phyloP scores from a whole-genome alignment of 2,797 vertebrate species.

The Pseudochirops cupreus region DNA sequence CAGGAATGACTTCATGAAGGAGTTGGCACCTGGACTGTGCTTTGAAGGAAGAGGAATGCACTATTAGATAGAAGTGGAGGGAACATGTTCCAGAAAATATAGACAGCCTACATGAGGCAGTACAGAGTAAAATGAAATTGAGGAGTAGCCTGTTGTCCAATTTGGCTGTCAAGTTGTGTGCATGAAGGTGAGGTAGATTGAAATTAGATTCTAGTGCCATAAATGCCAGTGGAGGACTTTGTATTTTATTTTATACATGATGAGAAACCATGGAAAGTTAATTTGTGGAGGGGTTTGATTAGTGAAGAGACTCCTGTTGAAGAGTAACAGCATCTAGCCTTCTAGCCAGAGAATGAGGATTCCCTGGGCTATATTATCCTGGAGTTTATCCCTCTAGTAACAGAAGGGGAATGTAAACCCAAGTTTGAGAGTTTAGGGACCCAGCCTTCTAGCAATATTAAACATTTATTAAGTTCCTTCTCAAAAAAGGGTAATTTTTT shows the following conservation, averaged over 20 bases:
- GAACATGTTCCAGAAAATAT: neutral
- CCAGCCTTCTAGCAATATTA: neutral
- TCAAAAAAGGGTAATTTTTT: neutral
- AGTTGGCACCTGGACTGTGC: too few relatives aligned
- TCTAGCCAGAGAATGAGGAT: neutral
- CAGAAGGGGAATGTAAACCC: neutral
- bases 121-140: neutral
- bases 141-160: neutral
- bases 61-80: neutral
- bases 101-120: neutral
- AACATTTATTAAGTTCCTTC: neutral
- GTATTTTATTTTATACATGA: too few relatives aligned
- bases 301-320: neutral
- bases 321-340: neutral
- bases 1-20: too few relatives aligned
- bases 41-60: too few relatives aligned
- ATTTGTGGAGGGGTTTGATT: neutral
- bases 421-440: neutral
- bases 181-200: neutral
- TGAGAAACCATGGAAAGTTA: neutral
- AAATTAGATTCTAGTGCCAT: neutral
- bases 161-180: neutral
- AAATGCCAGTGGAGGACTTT: neutral
- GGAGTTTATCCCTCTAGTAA: neutral
- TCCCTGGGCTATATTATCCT: neutral